Evolutionary conservation across 2,888 invertebrate genomes (phyloP).

Genomic region (Agonopterix arenella): DNA sequence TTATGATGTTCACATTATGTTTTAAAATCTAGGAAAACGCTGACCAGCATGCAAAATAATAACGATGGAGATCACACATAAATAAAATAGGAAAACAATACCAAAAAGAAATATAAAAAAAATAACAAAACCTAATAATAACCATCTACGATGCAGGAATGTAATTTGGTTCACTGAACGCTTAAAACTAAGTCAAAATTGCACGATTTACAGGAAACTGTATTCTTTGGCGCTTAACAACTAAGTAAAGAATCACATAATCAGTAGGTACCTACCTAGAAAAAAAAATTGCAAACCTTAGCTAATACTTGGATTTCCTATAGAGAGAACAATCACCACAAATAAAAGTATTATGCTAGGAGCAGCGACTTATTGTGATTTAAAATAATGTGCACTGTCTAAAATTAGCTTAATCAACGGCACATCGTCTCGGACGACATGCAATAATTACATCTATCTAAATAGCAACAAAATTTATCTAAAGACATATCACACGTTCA

Average conservation of each 20-base stretch:
- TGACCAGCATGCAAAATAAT: constrained; percentile 53
- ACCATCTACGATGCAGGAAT: constrained; percentile 23
- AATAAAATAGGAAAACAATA: constrained; percentile 35
- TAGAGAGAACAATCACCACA: constrained; percentile 39
- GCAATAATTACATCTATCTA: constrained; percentile 45
- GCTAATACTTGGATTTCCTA: constrained; percentile 1
- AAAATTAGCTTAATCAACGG: constrained; percentile 12
- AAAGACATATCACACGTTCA: constrained; percentile 56
- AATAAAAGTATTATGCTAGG: constrained; percentile 20
- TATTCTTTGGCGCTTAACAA: constrained; percentile 67
- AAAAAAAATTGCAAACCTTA: constrained; percentile 10
- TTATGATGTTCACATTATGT: neutral
- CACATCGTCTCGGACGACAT: constrained; percentile 32
- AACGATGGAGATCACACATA: constrained; percentile 21
- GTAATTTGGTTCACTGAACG: constrained; percentile 35
- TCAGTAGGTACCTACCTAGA: constrained; percentile 29
- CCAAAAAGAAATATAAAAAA: constrained; percentile 27
- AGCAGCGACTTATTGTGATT: constrained; percentile 7
- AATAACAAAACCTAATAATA: constrained; percentile 33
- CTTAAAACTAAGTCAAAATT: constrained; percentile 51
- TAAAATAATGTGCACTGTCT: constrained; percentile 30
- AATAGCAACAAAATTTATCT: constrained; percentile 28
- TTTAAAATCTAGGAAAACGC: constrained; percentile 20
- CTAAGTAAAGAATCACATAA: constrained; percentile 53
- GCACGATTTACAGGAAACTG: constrained; percentile 56